These are phyloP conservation scores for Trissoscelio sp. DNA, from an alignment of 2,888 invertebrate genomes.

Conservation along the genomic window DNA sequence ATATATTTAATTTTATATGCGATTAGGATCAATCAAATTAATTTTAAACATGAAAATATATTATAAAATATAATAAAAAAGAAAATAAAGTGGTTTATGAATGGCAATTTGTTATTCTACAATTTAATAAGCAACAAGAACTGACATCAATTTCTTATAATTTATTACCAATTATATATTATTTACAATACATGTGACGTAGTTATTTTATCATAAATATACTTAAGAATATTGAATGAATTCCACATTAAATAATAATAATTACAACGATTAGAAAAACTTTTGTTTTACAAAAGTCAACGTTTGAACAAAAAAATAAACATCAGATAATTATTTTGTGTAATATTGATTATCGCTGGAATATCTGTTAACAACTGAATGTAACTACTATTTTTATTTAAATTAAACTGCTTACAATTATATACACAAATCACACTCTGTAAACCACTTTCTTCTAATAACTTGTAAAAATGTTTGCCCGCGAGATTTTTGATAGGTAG, in stretches of 20 bases:
- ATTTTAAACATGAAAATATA: too few relatives aligned
- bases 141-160: background rate
- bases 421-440: background rate
- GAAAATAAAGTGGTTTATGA: too few relatives aligned
- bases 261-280: background rate
- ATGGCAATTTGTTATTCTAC: too few relatives aligned
- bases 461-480: background rate
- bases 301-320: background rate
- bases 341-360: background rate
- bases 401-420: too few relatives aligned
- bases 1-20: too few relatives aligned
- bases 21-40: too few relatives aligned
- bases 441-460: background rate
- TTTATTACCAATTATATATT: conserved; percentile 16
- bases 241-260: background rate
- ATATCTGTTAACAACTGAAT: background rate
- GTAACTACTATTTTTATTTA: background rate
- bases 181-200: conserved; percentile 2
- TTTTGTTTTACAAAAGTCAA: background rate
- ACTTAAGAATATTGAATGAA: background rate
- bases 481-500: background rate
- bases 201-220: background rate
- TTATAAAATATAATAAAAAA: too few relatives aligned
- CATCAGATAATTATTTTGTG: background rate
- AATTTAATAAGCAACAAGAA: conserved; percentile 1